A percentile compares a stretch with the other conserved stretches of the same genome.
phyloP scores from a whole-genome alignment of 1,140 invertebrate species.

The Platyscapa corneri region DNA sequence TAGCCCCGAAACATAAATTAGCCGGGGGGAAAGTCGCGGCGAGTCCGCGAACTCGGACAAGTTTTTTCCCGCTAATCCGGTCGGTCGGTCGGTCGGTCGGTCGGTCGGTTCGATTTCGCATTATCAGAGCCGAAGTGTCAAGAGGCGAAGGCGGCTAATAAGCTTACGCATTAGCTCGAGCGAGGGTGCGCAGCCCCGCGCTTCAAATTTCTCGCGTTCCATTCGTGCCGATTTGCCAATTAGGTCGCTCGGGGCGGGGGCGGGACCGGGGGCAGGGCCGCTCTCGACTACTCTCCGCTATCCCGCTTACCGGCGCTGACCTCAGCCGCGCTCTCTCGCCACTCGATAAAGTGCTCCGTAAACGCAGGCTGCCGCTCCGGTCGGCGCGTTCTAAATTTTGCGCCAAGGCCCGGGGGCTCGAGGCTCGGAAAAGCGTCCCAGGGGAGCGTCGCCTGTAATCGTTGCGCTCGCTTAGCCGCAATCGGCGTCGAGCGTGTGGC shows the following conservation, averaged over 20 bases:
- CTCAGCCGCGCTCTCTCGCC: background rate
- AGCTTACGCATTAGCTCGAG: background rate
- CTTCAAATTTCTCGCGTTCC: constrained; percentile 60
- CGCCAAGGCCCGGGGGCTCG: background rate
- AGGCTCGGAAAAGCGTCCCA: background rate
- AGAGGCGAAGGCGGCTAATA: background rate
- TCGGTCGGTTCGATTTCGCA: background rate
- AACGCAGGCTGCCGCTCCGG: background rate
- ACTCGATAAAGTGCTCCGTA: constrained; percentile 41
- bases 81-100: too few species aligned
- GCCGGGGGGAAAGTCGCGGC: background rate
- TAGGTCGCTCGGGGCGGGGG: constrained; percentile 37
- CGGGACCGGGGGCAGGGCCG: too few species aligned
- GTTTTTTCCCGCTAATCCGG: background rate
- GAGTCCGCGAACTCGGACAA: background rate
- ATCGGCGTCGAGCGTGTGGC: background rate
- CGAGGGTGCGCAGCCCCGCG: background rate
- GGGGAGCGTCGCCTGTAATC: background rate
- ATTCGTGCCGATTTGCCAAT: constrained; percentile 57
- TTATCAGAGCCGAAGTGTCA: background rate
- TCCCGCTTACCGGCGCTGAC: background rate
- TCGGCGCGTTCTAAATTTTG: background rate
- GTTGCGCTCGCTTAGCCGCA: background rate
- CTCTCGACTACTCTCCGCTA: background rate
- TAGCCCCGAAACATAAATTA: background rate